A percentile compares a stretch with the other conserved stretches of the same genome.
Conservation (phyloP, 2,797 vertebrate species). For the Gymnothorax javanicus region DNA sequence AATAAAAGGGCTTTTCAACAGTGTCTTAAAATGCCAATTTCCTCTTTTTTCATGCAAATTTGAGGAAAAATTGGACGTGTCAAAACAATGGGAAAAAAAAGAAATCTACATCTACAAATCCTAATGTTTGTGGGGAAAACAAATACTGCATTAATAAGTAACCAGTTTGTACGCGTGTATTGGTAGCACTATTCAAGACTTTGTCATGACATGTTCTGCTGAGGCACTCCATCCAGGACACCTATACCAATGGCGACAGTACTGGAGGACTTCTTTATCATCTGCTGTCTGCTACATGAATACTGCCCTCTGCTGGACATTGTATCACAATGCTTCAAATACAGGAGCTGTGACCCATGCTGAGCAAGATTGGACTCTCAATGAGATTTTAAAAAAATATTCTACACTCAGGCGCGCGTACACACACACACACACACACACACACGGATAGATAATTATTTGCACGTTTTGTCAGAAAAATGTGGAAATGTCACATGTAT, state of each 20-base stretch:
- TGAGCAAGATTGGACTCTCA: not conserved
- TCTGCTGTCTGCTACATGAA: not conserved
- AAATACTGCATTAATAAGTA: not conserved
- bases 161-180: not conserved
- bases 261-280: not conserved
- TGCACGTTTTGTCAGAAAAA: not conserved
- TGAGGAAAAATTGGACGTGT: not conserved
- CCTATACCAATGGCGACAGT: not conserved
- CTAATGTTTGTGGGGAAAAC: not conserved
- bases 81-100: too few relatives aligned
- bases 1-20: slow-evolving; percentile 28
- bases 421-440: not conserved
- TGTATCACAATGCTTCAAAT: not conserved
- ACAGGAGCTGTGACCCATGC: not conserved
- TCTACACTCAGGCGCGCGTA: not conserved
- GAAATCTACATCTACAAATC: not conserved
- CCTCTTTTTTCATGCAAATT: not conserved
- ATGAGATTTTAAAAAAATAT: not conserved
- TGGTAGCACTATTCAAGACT: slow-evolving; percentile 8
- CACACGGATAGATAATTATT: not conserved
- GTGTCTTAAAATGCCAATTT: slow-evolving; percentile 13
- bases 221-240: not conserved
- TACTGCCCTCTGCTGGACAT: slow-evolving; percentile 24
- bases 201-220: not conserved
- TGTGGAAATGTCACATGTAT: not conserved